Evolutionary conservation across 2,888 invertebrate species (phyloP).

Genomic region (Bimastos eiseni): DNA sequence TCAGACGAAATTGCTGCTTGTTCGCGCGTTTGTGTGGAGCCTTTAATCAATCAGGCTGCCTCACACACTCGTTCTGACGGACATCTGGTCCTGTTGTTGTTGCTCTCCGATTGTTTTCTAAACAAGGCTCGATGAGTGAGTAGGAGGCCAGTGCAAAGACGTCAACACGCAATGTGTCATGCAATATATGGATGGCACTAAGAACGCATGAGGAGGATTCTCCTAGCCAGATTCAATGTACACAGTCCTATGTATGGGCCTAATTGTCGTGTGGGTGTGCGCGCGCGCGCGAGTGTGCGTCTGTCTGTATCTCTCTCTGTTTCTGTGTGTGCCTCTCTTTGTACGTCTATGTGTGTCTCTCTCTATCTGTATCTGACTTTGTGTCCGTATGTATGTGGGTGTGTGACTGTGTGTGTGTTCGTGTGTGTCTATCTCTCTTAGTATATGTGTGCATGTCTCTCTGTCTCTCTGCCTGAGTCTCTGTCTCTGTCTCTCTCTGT

Average conservation of each 20-base stretch:
- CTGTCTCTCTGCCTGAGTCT: background rate
- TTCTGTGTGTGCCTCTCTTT: background rate
- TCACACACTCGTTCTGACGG: background rate
- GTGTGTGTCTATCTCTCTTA: background rate
- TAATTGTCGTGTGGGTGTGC: background rate
- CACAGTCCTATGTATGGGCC: background rate
- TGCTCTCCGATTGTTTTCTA: background rate
- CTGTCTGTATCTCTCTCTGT: no score
- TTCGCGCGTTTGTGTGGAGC: background rate
- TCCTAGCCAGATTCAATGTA: background rate
- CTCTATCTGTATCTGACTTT: background rate
- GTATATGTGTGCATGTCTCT: background rate
- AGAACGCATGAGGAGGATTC: background rate
- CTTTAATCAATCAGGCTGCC: background rate
- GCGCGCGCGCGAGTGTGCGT: background rate
- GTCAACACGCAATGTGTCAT: background rate
- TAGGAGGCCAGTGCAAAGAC: background rate
- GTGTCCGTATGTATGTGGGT: no score
- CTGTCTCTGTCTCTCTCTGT: background rate
- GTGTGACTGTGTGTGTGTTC: no score
- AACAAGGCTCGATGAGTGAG: background rate
- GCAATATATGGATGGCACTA: background rate
- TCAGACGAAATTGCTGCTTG: no score
- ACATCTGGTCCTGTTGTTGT: background rate
- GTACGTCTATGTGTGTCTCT: background rate